Evolutionary conservation across 2,888 invertebrate species (phyloP).

Genomic region (Acronicta leporina): DNA sequence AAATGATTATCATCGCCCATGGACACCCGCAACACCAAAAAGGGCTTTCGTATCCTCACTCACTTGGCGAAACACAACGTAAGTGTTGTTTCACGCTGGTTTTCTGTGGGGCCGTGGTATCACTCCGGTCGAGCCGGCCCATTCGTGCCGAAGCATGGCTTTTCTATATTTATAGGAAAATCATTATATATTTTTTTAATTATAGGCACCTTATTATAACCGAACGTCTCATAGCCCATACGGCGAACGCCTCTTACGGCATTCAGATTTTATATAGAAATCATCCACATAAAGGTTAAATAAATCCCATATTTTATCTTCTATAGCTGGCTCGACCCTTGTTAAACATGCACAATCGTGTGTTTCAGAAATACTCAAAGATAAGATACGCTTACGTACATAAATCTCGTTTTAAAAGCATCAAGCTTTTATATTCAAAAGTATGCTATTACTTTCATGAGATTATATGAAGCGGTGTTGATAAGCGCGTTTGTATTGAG

Average conservation of each 20-base stretch:
- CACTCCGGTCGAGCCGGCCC: no score
- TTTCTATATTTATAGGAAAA: no score
- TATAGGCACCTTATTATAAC: constrained; percentile 26
- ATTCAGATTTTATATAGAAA: constrained; percentile 8
- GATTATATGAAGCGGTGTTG: constrained; percentile 30
- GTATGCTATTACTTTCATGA: constrained; percentile 33
- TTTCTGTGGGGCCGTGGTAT: no score
- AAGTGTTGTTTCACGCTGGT: no score
- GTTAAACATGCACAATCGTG: constrained; percentile 37
- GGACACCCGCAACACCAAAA: no score
- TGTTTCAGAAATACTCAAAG: constrained; percentile 21
- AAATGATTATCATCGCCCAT: no score
- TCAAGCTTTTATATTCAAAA: constrained; percentile 34
- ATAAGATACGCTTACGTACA: constrained; percentile 30
- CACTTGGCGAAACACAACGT: no score
- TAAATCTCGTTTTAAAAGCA: constrained; percentile 44
- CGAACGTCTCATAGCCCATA: constrained; percentile 3
- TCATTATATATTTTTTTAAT: no score
- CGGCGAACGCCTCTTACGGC: constrained; percentile 5
- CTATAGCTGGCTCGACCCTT: constrained; percentile 7
- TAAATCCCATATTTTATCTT: constrained; percentile 1
- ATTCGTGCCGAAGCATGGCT: no score
- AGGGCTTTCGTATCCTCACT: no score
- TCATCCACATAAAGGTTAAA: constrained; percentile 14
- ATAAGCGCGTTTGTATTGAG: constrained; percentile 26